Evolutionary conservation across 2,888 invertebrate genomes (phyloP), one percentile per base, ranked within the genome.

Genomic region (Leptinotarsa rubiginosa): DNA sequence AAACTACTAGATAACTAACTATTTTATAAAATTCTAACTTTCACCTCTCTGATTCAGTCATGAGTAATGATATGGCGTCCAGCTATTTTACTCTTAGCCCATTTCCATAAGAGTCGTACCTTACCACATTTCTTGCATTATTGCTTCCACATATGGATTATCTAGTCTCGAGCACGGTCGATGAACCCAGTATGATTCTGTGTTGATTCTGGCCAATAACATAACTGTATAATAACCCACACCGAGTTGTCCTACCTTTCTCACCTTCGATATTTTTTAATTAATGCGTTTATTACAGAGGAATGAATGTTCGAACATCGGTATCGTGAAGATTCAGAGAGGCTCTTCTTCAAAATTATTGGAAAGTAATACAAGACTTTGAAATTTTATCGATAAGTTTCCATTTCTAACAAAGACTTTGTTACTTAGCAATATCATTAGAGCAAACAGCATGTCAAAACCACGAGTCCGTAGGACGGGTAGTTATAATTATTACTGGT

Each of bases 71-170:
- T 54, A 20, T 54, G 54, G 54, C n/a, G 25, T 66, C 20, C 16
- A 66, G 7, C 16, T 25, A 66, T 5, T 49, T 66, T 22, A 1
- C 22, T 16, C 47, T 49, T 2, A 22, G 15, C 49, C 18, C 49
- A 66, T 50, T 66, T 50, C 22, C 47, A 47, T 25, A 66, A 20
- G 10, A 52, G 52, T 49, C 31, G 15, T 31, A 68, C 12, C 41
- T 59, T 7, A 15, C 59, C 25, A 10, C 25, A 25, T 22, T 20
- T 59, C 59, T 59, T 25, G 59, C 25, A 59, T 25, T 15, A 59
- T 59, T 68, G 68, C 16, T 68, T 68, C 68, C 68, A 31, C 54
- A 68, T 54, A 68, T 68, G 68, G 68, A 68, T 68, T 68, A 68
- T 54, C 54, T 68, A 68, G 54, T 41, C 41, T 68, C 52, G 68